These are phyloP conservation scores for Luehdorfia chinensis DNA, from an alignment of 1,140 invertebrate genomes.

Conservation along the genomic window DNA sequence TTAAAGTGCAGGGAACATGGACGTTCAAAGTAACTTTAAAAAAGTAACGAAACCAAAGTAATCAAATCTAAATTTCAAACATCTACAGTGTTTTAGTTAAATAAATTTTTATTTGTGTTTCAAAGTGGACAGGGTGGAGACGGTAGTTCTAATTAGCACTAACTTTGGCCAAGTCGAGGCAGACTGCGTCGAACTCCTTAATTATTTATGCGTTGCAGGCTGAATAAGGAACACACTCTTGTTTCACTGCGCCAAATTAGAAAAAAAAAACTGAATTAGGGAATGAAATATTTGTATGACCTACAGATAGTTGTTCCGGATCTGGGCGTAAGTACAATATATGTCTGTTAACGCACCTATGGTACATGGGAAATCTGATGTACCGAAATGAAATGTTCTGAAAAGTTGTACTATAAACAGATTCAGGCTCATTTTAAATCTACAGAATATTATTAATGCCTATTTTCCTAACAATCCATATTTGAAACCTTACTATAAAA, in stretches of 20 bases:
- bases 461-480: no score
- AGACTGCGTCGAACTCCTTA: conserved; percentile 55
- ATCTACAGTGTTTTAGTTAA: not conserved
- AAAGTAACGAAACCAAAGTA: no score
- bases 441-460: no score
- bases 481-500: no score
- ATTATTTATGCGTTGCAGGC: conserved; percentile 64
- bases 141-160: conserved; percentile 53
- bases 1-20: not conserved
- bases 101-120: conserved; percentile 14
- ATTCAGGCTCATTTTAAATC: no score
- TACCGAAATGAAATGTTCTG: no score
- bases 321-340: no score
- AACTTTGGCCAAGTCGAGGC: conserved; percentile 34
- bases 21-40: not conserved
- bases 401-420: no score
- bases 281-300: no score
- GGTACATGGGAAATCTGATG: no score
- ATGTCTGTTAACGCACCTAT: no score
- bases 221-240: conserved; percentile 54
- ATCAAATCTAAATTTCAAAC: not conserved
- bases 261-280: conserved; percentile 22
- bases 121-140: conserved; percentile 27
- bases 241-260: conserved; percentile 49
- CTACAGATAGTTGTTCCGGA: no score